These are phyloP conservation scores for Cephus rjabovi DNA, from an alignment of 2,888 invertebrate species.

Conservation along the genomic window DNA sequence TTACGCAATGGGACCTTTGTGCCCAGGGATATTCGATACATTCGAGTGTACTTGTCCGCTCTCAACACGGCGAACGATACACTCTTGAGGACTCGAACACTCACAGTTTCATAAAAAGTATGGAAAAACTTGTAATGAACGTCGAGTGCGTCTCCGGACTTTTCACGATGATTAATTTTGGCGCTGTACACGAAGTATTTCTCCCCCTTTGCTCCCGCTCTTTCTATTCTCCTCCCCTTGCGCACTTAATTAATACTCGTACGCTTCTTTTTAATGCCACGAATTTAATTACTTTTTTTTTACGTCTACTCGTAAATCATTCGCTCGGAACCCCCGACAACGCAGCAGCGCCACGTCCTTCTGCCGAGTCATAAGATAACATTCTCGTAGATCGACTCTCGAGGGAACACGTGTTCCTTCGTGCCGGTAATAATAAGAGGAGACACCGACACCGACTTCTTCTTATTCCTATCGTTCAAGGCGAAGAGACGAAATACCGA, in stretches of 20 bases:
- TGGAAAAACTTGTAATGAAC: not conserved
- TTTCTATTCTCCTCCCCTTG: not conserved
- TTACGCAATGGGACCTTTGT: conserved; percentile 50
- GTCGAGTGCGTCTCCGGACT: conserved; percentile 15
- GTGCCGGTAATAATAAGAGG: not conserved
- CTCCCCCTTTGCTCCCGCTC: conserved; percentile 9
- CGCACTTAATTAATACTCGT: conserved; percentile 57
- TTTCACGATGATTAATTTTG: conserved; percentile 52
- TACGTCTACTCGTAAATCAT: conserved; percentile 63
- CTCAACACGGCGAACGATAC: not conserved
- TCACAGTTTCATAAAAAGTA: not conserved
- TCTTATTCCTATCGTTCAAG: not conserved
- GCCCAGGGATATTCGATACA: conserved; percentile 59
- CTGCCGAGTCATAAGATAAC: conserved; percentile 57
- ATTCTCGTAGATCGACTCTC: conserved; percentile 23
- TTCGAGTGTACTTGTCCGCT: conserved; percentile 22
- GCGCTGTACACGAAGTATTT: conserved; percentile 26
- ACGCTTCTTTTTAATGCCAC: conserved; percentile 41
- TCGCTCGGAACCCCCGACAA: conserved; percentile 27
- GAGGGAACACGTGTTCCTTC: conserved; percentile 1
- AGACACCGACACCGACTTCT: not conserved
- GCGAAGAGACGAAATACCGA: not conserved
- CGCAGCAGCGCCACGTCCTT: conserved; percentile 35
- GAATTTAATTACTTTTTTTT: conserved; percentile 62
- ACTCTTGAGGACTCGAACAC: not conserved